Conservation (phyloP, 2,888 invertebrate species). For the Globia sparganii region DNA sequence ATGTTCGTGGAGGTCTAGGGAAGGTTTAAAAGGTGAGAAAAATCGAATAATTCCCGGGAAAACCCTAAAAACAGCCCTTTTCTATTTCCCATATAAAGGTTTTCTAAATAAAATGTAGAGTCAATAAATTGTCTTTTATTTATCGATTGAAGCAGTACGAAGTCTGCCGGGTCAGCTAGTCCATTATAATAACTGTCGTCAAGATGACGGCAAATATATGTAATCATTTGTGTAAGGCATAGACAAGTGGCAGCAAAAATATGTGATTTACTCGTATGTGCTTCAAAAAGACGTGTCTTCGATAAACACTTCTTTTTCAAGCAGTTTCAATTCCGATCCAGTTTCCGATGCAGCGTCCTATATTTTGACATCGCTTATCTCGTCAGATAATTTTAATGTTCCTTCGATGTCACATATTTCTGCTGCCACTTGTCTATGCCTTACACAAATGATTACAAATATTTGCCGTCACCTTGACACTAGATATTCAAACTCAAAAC, state of each 20-base stretch:
- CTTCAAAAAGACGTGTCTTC: no score
- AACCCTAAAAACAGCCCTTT: no score
- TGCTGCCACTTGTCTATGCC: not conserved
- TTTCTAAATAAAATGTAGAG: no score
- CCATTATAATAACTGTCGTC: not conserved
- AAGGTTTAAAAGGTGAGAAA: no score
- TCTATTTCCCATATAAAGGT: no score
- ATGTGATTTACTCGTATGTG: not conserved
- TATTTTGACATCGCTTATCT: not conserved
- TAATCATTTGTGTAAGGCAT: not conserved
- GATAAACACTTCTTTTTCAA: not conserved
- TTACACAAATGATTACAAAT: not conserved
- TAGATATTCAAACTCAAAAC: no score
- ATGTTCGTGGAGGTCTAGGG: no score
- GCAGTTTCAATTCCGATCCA: not conserved
- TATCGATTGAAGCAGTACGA: no score
- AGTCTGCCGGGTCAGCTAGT: no score
- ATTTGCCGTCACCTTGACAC: not conserved
- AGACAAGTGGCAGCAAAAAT: not conserved
- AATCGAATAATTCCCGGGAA: no score
- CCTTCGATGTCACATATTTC: not conserved
- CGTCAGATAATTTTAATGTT: not conserved
- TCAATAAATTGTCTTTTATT: no score
- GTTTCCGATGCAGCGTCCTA: not conserved
- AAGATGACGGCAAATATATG: not conserved